Evolutionary conservation across 2,113 vertebrate genomes (phyloP).

Genomic region (Geococcyx californianus): DNA sequence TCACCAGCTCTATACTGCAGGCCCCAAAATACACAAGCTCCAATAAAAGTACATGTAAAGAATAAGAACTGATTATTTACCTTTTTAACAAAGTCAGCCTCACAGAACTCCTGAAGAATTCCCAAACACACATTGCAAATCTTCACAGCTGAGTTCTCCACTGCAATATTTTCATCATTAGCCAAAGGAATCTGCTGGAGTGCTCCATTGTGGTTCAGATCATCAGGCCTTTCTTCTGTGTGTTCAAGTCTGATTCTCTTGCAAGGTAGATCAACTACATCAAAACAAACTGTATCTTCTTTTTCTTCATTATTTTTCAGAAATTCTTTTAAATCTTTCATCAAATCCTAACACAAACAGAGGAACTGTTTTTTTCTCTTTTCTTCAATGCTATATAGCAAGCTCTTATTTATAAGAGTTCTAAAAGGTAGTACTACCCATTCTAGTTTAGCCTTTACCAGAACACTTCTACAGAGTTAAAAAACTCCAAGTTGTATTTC

Average conservation of each 20-base stretch:
- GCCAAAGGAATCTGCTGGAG: neutral
- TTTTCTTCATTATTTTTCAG: slow-evolving; percentile 46
- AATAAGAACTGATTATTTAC: slow-evolving; percentile 65
- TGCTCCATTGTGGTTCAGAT: slow-evolving; percentile 39
- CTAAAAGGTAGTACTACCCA: neutral
- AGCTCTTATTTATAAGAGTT: neutral
- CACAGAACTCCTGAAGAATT: slow-evolving; percentile 87
- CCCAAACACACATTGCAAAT: slow-evolving; percentile 91
- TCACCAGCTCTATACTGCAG: neutral
- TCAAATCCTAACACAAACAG: slow-evolving; percentile 77
- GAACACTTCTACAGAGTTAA: neutral
- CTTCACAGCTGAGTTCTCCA: neutral
- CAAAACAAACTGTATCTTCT: slow-evolving; percentile 17
- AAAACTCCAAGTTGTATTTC: neutral
- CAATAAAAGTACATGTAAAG: neutral
- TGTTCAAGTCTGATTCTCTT: slow-evolving; percentile 83
- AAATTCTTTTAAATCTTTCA: slow-evolving; percentile 79
- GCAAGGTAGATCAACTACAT: slow-evolving; percentile 74
- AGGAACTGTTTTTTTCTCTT: neutral
- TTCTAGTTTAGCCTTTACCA: neutral
- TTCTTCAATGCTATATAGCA: neutral
- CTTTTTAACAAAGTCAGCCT: slow-evolving; percentile 80
- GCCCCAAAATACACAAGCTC: neutral
- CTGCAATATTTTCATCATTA: neutral
- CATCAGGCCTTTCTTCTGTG: neutral